Percentiles rank a stretch among this genome's conserved stretches.
These are phyloP conservation scores for Torymus texanus DNA, from an alignment of 2,888 invertebrate species.

Conservation along the genomic window DNA sequence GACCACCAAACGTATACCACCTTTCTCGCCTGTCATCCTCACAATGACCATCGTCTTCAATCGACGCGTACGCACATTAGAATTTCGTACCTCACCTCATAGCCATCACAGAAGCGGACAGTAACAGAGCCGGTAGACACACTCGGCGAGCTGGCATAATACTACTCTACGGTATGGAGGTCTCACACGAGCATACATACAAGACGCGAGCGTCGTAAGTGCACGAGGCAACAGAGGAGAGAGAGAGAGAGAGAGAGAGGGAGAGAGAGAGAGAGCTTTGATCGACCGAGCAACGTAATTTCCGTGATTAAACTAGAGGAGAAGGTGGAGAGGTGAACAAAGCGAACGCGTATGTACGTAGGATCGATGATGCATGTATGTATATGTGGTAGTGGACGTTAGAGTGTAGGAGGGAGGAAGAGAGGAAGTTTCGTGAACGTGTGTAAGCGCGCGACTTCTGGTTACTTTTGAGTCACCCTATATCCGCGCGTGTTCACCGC, in stretches of 20 bases:
- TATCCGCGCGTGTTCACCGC: constrained; percentile 15
- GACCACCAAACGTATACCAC: too few relatives aligned
- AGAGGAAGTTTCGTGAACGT: too few relatives aligned
- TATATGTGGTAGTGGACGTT: too few relatives aligned
- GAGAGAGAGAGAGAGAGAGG: neutral
- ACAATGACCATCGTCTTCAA: neutral
- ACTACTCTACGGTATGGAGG: neutral
- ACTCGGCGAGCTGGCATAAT: constrained; percentile 28
- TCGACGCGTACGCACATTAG: neutral
- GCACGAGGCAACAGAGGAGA: neutral
- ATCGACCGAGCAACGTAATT: constrained; percentile 66
- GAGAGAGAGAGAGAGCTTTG: constrained; percentile 60
- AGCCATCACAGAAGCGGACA: neutral
- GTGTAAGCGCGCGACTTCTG: constrained; percentile 26
- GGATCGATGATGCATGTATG: constrained; percentile 3
- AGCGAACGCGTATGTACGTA: constrained; percentile 46
- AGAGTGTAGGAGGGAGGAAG: too few relatives aligned
- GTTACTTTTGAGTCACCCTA: constrained; percentile 55
- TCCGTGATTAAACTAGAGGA: constrained; percentile 63
- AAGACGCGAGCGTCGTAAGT: neutral
- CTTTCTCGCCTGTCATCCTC: too few relatives aligned
- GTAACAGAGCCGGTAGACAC: constrained; percentile 4
- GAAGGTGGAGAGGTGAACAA: constrained; percentile 59
- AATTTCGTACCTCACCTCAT: too few relatives aligned
- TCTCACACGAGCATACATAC: neutral